phyloP scores from a whole-genome alignment of 2,888 invertebrate species.

The Drosophila kambysellisi region DNA sequence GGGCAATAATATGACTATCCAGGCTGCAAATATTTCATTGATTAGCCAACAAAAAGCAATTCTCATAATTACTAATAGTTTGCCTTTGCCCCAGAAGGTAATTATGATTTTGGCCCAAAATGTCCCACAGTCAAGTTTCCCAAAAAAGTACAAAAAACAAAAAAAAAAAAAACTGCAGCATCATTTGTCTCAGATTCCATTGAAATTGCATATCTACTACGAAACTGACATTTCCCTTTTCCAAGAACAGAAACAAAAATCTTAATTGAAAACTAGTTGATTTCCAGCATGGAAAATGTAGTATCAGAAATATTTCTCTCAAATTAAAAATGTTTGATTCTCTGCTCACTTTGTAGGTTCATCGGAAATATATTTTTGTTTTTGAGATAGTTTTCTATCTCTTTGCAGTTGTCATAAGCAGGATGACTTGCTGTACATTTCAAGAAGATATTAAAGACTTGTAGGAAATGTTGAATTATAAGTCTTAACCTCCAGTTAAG shows the following conservation, averaged over 20 bases:
- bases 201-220: background rate
- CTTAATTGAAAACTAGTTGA: background rate
- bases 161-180: background rate
- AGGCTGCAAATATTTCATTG: slow-evolving; percentile 38
- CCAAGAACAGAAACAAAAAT: background rate
- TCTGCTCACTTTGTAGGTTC: background rate
- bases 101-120: background rate
- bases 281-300: background rate
- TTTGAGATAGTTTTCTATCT: background rate
- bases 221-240: background rate
- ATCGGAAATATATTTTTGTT: background rate
- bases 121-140: background rate
- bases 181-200: background rate
- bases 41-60: slow-evolving; percentile 22
- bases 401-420: too few species aligned
- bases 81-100: background rate
- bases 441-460: background rate
- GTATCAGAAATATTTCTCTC: background rate
- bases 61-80: slow-evolving; percentile 4
- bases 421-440: background rate
- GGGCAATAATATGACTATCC: slow-evolving; percentile 2
- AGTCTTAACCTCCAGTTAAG: background rate
- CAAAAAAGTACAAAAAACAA: background rate
- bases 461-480: background rate
- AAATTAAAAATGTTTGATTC: background rate